Conservation (phyloP, 2,888 invertebrate species). For the Rapana venosa region DNA sequence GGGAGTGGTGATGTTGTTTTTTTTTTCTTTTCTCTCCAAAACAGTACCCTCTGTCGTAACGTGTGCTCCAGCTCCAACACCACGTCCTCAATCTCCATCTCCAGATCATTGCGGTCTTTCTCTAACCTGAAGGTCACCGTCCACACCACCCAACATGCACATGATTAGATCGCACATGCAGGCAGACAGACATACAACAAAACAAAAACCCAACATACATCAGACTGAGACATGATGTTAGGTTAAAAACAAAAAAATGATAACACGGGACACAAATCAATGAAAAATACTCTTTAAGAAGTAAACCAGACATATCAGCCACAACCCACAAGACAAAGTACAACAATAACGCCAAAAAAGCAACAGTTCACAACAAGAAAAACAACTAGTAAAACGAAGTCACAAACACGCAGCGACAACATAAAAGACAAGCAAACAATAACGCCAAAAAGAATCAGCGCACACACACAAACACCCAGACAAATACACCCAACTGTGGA, state of each 20-base stretch:
- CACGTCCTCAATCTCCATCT: constrained; percentile 32
- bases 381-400: too few relatives aligned
- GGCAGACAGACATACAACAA: neutral
- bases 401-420: too few relatives aligned
- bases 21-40: neutral
- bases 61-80: constrained; percentile 36
- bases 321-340: too few relatives aligned
- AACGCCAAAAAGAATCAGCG: too few relatives aligned
- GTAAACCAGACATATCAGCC: too few relatives aligned
- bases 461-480: too few relatives aligned
- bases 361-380: too few relatives aligned
- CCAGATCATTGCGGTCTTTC: constrained; percentile 32
- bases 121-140: constrained; percentile 22
- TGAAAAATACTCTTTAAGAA: too few relatives aligned
- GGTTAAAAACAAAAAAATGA: too few relatives aligned
- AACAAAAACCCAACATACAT: neutral
- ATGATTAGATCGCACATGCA: neutral
- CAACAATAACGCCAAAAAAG: too few relatives aligned
- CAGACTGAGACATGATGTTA: neutral
- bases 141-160: neutral
- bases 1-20: neutral
- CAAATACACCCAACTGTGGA: too few relatives aligned
- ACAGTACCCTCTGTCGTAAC: constrained; percentile 21
- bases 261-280: neutral
- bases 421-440: too few relatives aligned